Base-by-base conservation (phyloP, 2,113 vertebrate genomes). In the Ia io region DNA sequence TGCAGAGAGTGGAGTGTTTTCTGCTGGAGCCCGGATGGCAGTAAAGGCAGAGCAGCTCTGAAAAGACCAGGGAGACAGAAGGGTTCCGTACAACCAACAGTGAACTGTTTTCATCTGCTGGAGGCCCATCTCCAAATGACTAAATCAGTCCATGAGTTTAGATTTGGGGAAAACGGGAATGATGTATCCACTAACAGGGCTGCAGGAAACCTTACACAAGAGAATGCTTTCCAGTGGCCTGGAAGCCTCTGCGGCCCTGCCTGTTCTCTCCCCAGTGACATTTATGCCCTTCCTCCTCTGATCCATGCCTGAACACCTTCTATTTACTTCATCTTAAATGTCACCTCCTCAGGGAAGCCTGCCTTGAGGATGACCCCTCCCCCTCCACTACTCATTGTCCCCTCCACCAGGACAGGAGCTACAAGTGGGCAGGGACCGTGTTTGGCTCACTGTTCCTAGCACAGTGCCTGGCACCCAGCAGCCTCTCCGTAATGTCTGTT, bases 1-100 rank as follows among this genome's bases (percentile, higher is more conserved):
- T 3, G 28, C 11, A 0, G 18, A 84, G 71, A 9, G 1, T 8
- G 28, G 14, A 17, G 11, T 0, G 2, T 9, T 17, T 59, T 5
- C 18, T 32, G 0, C 12, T 6, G 63, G 47, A 32, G n/a, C n/a
- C 2, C 1, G 69, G 30, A 28, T 28, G 28, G 42, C 28, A 9
- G 2, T 4, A 3, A 67, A 3, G 3, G 44, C 37, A 51, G 65
- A 59, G 17, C 22, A 18, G 51, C 20, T 47, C 77, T 79, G 11
- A 23, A 37, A 47, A 23, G 9, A 47, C 11, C 1, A 3, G 25
- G 16, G 16, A 73, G 20, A 30, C 53, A 89, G 71, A 25, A 25
- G 0, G 4, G 47, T 20, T 73, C 18, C 8, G 6, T 28, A 53
- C n/a, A 10, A 87, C 22, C 5, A 12, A 53, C 9, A 18, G 63